Percentiles rank a stretch among this genome's conserved stretches.
These are phyloP conservation scores for Halcyon malimbica DNA, from an alignment of 2,113 vertebrate species.

Conservation along the genomic window DNA sequence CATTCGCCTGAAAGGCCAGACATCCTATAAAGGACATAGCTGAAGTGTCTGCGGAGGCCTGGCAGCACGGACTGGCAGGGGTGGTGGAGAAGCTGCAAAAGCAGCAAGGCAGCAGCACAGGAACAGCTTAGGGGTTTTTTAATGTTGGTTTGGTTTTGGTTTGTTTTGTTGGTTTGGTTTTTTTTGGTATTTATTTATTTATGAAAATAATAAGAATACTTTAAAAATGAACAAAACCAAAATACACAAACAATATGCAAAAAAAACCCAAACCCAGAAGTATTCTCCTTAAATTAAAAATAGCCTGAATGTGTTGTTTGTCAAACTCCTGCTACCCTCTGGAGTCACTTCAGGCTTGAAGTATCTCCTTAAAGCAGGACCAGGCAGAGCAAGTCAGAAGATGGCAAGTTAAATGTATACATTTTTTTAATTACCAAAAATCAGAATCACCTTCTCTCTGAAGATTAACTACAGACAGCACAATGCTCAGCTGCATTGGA, in stretches of 20 bases:
- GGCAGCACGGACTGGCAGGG: neutral
- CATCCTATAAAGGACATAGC: neutral
- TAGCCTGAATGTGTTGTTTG: neutral
- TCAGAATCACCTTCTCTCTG: neutral
- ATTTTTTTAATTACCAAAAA: conserved; percentile 19
- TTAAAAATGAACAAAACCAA: neutral
- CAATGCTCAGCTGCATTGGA: neutral
- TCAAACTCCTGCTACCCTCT: conserved; percentile 1
- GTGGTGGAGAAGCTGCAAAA: rapidly evolving
- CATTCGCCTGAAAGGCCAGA: neutral
- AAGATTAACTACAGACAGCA: neutral
- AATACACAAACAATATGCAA: neutral
- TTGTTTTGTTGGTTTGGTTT: too few relatives aligned
- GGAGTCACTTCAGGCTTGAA: neutral
- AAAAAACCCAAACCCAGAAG: neutral
- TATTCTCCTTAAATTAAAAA: conserved; percentile 24
- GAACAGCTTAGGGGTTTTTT: rapidly evolving
- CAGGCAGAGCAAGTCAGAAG: neutral
- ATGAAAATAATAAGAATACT: neutral
- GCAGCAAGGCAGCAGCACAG: neutral
- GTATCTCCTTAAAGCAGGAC: neutral
- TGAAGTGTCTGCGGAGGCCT: neutral
- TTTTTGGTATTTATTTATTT: too few relatives aligned
- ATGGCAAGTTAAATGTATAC: neutral
- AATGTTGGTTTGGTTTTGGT: too few relatives aligned